Evolutionary conservation across 2,888 invertebrate species (phyloP).

Genomic region (Nomada fucata): DNA sequence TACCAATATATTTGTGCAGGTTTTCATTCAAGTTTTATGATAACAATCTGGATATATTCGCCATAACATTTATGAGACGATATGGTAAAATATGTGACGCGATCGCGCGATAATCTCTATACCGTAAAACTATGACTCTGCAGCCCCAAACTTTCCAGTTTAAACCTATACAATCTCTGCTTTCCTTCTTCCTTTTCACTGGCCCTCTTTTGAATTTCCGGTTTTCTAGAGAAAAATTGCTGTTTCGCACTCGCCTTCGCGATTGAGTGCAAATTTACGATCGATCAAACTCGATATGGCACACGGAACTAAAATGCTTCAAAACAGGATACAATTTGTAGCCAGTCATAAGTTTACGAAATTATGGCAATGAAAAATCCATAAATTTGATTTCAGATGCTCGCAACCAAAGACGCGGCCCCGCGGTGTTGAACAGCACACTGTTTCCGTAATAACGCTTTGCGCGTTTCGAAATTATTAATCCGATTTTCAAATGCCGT

Average conservation of each 20-base stretch:
- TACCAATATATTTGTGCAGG: not conserved
- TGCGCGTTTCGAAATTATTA: no score
- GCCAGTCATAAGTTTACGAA: slow-evolving; percentile 20
- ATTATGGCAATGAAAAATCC: slow-evolving; percentile 33
- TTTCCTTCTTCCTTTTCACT: slow-evolving; percentile 2
- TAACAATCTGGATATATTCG: not conserved
- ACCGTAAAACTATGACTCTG: slow-evolving; percentile 36
- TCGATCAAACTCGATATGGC: slow-evolving; percentile 36
- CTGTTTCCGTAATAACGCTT: no score
- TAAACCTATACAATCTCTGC: not conserved
- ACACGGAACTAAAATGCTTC: not conserved
- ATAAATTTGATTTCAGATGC: slow-evolving; percentile 29
- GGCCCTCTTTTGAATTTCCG: slow-evolving; percentile 12
- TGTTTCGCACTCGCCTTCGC: slow-evolving; percentile 21
- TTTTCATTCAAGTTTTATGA: not conserved
- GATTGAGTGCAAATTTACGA: slow-evolving; percentile 49
- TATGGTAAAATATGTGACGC: not conserved
- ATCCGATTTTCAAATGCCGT: no score
- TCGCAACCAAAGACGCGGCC: slow-evolving; percentile 16
- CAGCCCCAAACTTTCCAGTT: slow-evolving; percentile 7
- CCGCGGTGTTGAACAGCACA: not conserved
- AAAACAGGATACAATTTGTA: slow-evolving; percentile 4
- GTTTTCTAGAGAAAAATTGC: slow-evolving; percentile 24
- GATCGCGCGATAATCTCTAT: slow-evolving; percentile 28
- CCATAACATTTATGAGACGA: not conserved